A percentile compares a stretch with the other conserved stretches of the same genome.
These are phyloP conservation scores for Caenorhabditis angaria DNA, from an alignment of 2,888 invertebrate genomes.

Conservation along the genomic window DNA sequence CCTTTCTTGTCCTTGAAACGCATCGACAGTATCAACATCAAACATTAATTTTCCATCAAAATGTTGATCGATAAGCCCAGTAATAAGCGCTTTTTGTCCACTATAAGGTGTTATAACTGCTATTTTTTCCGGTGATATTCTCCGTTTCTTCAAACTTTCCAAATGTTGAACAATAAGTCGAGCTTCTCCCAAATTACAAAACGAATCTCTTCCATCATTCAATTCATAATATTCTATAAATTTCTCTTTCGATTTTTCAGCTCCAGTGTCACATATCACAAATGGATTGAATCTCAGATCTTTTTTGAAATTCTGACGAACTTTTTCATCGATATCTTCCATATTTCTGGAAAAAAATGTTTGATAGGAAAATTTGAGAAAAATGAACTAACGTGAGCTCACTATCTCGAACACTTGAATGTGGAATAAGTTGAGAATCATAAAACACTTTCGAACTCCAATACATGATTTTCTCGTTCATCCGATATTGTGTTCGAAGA, in stretches of 20 bases:
- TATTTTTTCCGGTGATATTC: constrained; percentile 26
- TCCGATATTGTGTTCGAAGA: constrained; percentile 63
- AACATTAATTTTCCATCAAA: constrained; percentile 13
- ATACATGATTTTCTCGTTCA: constrained; percentile 62
- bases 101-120: constrained; percentile 50
- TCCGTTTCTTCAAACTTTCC: constrained; percentile 13
- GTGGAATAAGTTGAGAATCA: constrained; percentile 48
- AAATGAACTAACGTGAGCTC: constrained; percentile 22
- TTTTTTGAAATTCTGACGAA: constrained; percentile 7
- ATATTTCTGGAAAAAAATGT: constrained; percentile 31
- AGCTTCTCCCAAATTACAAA: constrained; percentile 27
- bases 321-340: constrained; percentile 13
- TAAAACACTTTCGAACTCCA: constrained; percentile 68
- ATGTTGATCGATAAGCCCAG: constrained; percentile 7
- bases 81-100: constrained; percentile 31
- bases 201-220: background rate
- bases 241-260: background rate
- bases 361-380: constrained; percentile 10
- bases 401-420: constrained; percentile 29
- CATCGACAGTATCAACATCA: constrained; percentile 40
- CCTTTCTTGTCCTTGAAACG: constrained; percentile 56
- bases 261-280: background rate
- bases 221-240: background rate
- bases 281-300: background rate
- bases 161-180: constrained; percentile 28